Base-by-base conservation (phyloP, 1,140 invertebrate species). In the Eurosta solidaginis region DNA sequence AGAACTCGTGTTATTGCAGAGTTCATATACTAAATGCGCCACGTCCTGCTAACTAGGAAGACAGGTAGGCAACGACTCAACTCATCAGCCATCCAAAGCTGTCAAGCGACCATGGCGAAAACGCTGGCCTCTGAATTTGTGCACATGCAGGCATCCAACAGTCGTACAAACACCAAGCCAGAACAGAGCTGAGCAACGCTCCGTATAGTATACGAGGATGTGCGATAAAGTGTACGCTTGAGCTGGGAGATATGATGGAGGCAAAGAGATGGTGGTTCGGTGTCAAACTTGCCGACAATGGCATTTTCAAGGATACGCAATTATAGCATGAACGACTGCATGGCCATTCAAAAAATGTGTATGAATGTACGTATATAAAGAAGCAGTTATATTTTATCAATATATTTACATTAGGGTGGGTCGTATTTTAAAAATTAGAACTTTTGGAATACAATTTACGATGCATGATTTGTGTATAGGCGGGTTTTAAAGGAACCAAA, bases 281-380 rank as follows among this genome's bases (percentile, higher is more conserved):
- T 40, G 27, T 29, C 14, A 14, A 68, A 68, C 5, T 20, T 40
- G 59, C 59, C 59, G 59, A 68, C 59, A 68, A 68, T 68, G 59
- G 59, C 59, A 40, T 68, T 68, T 68, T 68, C 59, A 68, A 68
- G 59, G 59, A 68, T 68, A 68, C 59, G 33, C 59, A 68, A 40
- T 68, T 68, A 36, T 40, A 68, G 40, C 59, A 68, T n/a, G 59
- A 68, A 68, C 33, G n/a, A n/a, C n/a, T n/a, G n/a, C 59, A 68
- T 17, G 33, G 14, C 17, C 33, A 68, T 20, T 20, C 29, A 68
- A 42, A 68, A n/a, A 5, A 20, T 27, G 25, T 33, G 7, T 40
- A 40, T n/a, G 33, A 22, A 40, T n/a, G 10, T 20, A 40, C n/a
- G 2, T 40, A 40, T 20, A 68, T 1, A 68, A 27, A 33, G n/a